Percentiles rank a stretch among this genome's conserved stretches.
phyloP scores from a whole-genome alignment of 2,888 invertebrate genomes.

The Labia minor region DNA sequence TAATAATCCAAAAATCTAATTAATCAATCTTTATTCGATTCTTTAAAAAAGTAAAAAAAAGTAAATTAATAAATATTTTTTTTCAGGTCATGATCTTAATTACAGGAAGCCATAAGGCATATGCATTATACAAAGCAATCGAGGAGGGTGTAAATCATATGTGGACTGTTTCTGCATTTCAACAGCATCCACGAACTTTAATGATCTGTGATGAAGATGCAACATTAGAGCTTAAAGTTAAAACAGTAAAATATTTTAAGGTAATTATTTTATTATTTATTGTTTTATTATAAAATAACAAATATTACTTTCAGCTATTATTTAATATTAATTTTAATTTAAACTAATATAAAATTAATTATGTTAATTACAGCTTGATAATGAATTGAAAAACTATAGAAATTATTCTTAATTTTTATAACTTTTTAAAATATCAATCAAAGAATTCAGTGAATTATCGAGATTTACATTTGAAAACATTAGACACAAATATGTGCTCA shows the following conservation, averaged over 20 bases:
- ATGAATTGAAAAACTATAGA: too few relatives aligned
- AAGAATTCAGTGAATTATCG: too few relatives aligned
- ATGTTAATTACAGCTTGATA: too few relatives aligned
- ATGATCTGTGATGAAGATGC: constrained; percentile 98
- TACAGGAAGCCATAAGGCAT: constrained; percentile 90
- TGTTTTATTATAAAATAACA: background rate
- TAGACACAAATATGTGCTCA: too few relatives aligned
- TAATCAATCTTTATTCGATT: background rate
- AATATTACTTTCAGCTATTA: background rate
- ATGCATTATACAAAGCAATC: constrained; percentile 93
- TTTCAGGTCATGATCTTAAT: constrained; percentile 88
- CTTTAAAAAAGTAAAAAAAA: background rate
- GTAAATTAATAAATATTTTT: too few relatives aligned
- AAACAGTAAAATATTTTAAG: constrained; percentile 99
- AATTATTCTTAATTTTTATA: background rate
- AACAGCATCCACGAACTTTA: constrained; percentile 82
- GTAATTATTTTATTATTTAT: constrained; percentile 39
- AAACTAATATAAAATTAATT: too few relatives aligned
- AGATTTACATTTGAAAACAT: too few relatives aligned
- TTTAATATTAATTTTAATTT: too few relatives aligned
- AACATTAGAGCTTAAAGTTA: constrained; percentile 89
- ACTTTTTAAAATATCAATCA: background rate
- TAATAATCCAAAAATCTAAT: background rate
- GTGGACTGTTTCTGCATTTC: constrained; percentile 99
- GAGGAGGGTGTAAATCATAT: constrained; percentile 99